Base-by-base conservation (phyloP, 2,888 invertebrate genomes). In the Suillia variegata region DNA sequence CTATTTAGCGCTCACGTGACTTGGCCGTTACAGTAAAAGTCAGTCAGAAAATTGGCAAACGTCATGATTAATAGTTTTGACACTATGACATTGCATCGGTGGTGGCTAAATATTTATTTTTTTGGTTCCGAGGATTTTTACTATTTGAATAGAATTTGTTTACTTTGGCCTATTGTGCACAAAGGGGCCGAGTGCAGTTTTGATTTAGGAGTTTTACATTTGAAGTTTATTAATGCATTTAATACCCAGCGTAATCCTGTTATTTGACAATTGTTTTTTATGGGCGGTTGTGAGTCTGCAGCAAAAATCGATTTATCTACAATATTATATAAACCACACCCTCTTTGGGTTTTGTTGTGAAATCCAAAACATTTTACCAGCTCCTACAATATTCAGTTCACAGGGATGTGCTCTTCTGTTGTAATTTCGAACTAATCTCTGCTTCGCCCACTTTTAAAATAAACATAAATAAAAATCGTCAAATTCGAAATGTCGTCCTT, bases 51-150 rank as follows among this genome's bases (percentile, higher is more conserved):
- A 57, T 59, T 64, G 50, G 48, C 58, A 58, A 56, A 62, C 42
- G 22, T 68, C 62, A 68, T 76, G 75, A 75, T 75, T 76, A 76
- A 75, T 75, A 68, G 76, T 62, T 66, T 47, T 33, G 50, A n/a
- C 49, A 22, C 18, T 49, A 22, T 45, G n/a, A n/a, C n/a, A n/a
- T 38, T 49, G 45, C 38, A n/a, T 8, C 38, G 17, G 5, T 20
- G 45, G 17, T 45, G 18, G 20, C 45, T 17, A 26, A 6, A 26
- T 5, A 4, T 38, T 38, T 38, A 38, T 38, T n/a, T n/a, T n/a
- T n/a, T n/a, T n/a, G n/a, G n/a, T n/a, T n/a, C n/a, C n/a, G n/a
- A 10, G 3, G 45, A 45, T 18, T 45, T 45, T 45, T 45, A 45
- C 13, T 45, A 17, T 45, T 45, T 45, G 5, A 5, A 8, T 45